A percentile compares a stretch with the other conserved stretches of the same genome.
Conservation (phyloP, 1,140 invertebrate species). For the Cyrtorhinus lividipennis region DNA sequence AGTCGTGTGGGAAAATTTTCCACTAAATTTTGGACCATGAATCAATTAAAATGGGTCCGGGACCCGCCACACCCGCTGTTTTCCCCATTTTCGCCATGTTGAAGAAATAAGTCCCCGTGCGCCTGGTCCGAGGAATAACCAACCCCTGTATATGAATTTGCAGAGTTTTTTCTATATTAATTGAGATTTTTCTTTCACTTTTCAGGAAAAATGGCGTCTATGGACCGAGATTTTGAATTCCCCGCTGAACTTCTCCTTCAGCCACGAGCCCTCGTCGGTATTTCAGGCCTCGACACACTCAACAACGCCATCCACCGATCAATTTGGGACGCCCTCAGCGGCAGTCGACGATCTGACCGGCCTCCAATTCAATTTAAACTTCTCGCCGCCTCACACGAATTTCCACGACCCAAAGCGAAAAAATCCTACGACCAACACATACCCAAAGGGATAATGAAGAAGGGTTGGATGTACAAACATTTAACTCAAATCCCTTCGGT, state of each 20-base stretch:
- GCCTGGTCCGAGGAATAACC: too few species aligned
- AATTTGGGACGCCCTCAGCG: slow-evolving; percentile 84
- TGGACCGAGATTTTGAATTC: slow-evolving; percentile 38
- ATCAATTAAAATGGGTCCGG: too few species aligned
- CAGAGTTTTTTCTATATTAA: too few species aligned
- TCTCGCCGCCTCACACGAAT: slow-evolving; percentile 60
- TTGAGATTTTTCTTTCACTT: background rate
- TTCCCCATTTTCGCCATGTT: too few species aligned
- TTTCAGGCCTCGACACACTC: slow-evolving; percentile 69
- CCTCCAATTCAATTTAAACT: slow-evolving; percentile 75
- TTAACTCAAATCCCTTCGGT: slow-evolving; percentile 78
- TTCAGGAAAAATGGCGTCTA: slow-evolving; percentile 3
- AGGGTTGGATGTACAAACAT: slow-evolving; percentile 92
- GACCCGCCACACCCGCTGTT: too few species aligned
- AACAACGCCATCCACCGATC: slow-evolving; percentile 74
- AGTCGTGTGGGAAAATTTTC: too few species aligned
- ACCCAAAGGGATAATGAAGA: slow-evolving; percentile 89
- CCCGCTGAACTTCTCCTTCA: slow-evolving; percentile 59
- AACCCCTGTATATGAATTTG: too few species aligned
- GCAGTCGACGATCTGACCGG: slow-evolving; percentile 59
- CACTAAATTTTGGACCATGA: too few species aligned
- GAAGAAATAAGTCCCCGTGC: too few species aligned
- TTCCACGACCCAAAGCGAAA: slow-evolving; percentile 74
- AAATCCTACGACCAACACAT: slow-evolving; percentile 91
- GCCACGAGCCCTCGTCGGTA: slow-evolving; percentile 66